These are phyloP conservation scores for Atethmia centrago DNA, from an alignment of 2,888 invertebrate species.

Conservation along the genomic window DNA sequence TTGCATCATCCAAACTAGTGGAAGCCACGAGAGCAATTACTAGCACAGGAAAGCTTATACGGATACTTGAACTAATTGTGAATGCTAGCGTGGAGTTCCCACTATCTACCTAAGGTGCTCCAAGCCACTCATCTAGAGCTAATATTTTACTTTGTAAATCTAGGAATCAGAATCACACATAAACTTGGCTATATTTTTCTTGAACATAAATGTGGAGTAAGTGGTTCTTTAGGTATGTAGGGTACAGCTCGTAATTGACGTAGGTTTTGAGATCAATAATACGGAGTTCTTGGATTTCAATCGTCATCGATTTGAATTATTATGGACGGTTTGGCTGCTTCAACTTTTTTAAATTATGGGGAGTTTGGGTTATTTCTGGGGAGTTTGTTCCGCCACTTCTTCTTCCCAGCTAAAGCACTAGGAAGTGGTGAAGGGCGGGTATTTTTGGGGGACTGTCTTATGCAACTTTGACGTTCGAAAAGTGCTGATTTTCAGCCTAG, in stretches of 20 bases:
- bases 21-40: constrained; percentile 22
- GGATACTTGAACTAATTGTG: constrained; percentile 33
- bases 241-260: too few species aligned
- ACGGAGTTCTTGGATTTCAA: neutral
- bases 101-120: neutral
- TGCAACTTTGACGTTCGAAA: too few species aligned
- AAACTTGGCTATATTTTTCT: neutral
- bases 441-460: too few species aligned
- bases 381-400: too few species aligned
- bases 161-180: neutral
- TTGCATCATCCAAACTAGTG: constrained; percentile 4
- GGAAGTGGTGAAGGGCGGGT: too few species aligned
- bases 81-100: constrained; percentile 2
- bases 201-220: neutral
- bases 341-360: neutral
- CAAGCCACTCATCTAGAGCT: neutral
- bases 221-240: neutral
- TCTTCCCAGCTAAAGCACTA: too few species aligned
- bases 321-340: neutral
- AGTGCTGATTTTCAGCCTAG: too few species aligned
- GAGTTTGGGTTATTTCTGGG: too few species aligned
- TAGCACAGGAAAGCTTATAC: constrained; percentile 11
- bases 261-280: neutral
- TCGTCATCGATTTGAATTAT: neutral
- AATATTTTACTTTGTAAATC: constrained; percentile 23